Base-by-base conservation (phyloP, 1,140 invertebrate species). In the Drosophila kanapiae region DNA sequence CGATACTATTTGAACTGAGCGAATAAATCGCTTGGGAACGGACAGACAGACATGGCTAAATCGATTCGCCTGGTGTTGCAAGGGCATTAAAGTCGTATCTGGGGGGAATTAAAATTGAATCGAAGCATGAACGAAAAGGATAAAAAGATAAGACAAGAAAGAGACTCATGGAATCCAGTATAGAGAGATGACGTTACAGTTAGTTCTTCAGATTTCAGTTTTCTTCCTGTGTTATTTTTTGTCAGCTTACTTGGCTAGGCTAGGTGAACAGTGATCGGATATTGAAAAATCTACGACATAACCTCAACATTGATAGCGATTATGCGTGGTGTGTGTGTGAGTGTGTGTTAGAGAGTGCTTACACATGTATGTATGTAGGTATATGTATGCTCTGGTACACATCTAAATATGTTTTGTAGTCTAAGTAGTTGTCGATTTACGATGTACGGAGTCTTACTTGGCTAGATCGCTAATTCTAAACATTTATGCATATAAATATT, bases 281-380 rank as follows among this genome's bases (percentile, higher is more conserved):
- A 85, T 80, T 84, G 77, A 75, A 84, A 84, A 84, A 80, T 84
- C 47, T 85, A 85, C 72, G 81, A 80, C 81, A 84, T 84, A 85
- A 85, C 65, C 81, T 84, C 81, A 85, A 85, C 82, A 68, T 75
- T 77, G 65, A 83, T 85, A 72, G 61, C 58, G 75, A 76, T 63
- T 85, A 82, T 74, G 69, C 40, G 69, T 16, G 59, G 38, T 63
- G 42, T 45, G 62, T 43, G 27, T 53, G 43, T 56, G 37, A 49
- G 38, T 37, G 31, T 62, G 64, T 64, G 33, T 61, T 54, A 23
- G 23, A 23, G 23, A 45, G 63, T 62, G 38, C 53, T 42, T 64
- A 62, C 57, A 62, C 31, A 60, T 40, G 53, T n/a, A 37, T 58
- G 37, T 72, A 70, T 13, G 51, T 56, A 38, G 35, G 64, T 42